Evolutionary conservation across 2,888 invertebrate species (phyloP), one percentile per base, ranked within the genome.

Genomic region (Falcaria lacertinaria): DNA sequence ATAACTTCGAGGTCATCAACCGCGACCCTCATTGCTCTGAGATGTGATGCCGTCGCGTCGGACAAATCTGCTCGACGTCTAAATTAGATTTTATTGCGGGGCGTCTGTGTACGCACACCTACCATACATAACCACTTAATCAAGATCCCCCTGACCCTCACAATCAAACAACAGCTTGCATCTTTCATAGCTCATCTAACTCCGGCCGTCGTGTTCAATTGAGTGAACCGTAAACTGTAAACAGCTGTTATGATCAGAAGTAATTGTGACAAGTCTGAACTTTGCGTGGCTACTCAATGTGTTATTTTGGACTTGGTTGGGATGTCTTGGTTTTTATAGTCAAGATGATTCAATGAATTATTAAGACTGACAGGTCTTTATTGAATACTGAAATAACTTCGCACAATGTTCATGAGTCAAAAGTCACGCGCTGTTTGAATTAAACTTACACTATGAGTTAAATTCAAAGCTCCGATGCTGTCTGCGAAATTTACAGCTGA

Each of bases 81-180:
- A 89, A 88, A 89, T 89, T 89, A 87, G 88, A 89, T 88, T 88
- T 89, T 88, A 88, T 87, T 87, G 79, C 86, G 65, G 74, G 74
- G 74, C 85, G 87, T 83, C 85, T 81, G 82, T 72, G 60, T 71
- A 71, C 70, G 72, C 65, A 61, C 69, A 71, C 67, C 64, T 63
- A 62, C 56, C 59, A 43, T 47, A 50, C 57, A 54, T 42, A 52
- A 61, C 84, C 80, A 80, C 49, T 50, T 49, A 66, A 72, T 47
- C 43, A 43, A 47, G 76, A 73, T 53, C 72, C 63, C 55, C 52
- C 50, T 43, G 35, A 39, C 42, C 44, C 48, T 33, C 28, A 15
- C n/a, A 2, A 39, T 6, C 14, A 34, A 22, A 19, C 19, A 11
- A 19, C 41, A 48, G 39, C 41, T 37, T 42, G 36, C 33, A 39